phyloP scores from a whole-genome alignment of 2,888 invertebrate species.

The Cryptophagus acutangulus region DNA sequence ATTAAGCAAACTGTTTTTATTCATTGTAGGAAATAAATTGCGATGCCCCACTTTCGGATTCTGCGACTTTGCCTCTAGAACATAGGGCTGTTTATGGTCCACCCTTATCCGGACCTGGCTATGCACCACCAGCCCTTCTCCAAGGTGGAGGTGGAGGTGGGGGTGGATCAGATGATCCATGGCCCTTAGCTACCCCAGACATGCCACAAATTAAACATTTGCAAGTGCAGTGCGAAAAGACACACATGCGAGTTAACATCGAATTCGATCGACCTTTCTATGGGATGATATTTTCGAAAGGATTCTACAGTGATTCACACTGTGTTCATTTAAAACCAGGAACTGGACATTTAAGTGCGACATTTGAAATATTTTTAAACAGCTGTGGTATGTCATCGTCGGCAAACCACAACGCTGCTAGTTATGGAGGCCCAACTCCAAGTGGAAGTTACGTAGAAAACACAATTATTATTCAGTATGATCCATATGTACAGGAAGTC shows the following conservation, averaged over 20 bases:
- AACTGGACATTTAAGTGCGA: slow-evolving; percentile 84
- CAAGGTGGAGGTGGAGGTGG: slow-evolving; percentile 45
- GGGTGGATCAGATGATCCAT: slow-evolving; percentile 67
- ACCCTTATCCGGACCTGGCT: slow-evolving; percentile 51
- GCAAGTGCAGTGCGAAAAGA: slow-evolving; percentile 93
- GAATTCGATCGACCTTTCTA: slow-evolving; percentile 93
- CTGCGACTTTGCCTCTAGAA: slow-evolving; percentile 74
- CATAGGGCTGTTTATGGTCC: slow-evolving; percentile 75
- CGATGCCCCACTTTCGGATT: slow-evolving; percentile 73
- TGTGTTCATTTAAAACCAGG: slow-evolving; percentile 90
- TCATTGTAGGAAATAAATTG: slow-evolving; percentile 66
- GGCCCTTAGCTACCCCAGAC: slow-evolving; percentile 84
- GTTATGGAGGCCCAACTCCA: slow-evolving; percentile 81
- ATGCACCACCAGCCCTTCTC: slow-evolving; percentile 40
- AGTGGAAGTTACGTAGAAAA: slow-evolving; percentile 93
- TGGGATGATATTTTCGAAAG: slow-evolving; percentile 94
- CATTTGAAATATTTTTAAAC: slow-evolving; percentile 89
- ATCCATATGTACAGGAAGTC: slow-evolving; percentile 90
- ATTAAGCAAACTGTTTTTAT: too few species aligned
- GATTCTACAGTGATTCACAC: slow-evolving; percentile 85
- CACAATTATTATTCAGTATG: slow-evolving; percentile 91
- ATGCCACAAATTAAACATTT: slow-evolving; percentile 90
- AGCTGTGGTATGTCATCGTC: slow-evolving; percentile 92
- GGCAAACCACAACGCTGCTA: slow-evolving; percentile 79
- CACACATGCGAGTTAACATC: slow-evolving; percentile 91